Percentiles rank a stretch among this genome's conserved stretches.
Conservation (phyloP, 2,888 invertebrate genomes). For the Cordilura impudica region DNA sequence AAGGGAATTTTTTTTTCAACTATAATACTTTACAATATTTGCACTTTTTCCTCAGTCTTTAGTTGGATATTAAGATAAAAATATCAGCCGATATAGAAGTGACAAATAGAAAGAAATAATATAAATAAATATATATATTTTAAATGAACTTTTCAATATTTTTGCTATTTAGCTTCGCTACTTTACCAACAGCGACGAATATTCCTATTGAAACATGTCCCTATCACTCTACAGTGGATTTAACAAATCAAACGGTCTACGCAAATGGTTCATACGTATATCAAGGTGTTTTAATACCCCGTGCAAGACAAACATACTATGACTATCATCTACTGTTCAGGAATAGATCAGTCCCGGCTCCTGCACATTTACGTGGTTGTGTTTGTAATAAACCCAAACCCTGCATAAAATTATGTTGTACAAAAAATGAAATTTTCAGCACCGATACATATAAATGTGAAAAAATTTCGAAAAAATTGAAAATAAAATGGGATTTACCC, state of each 20-base stretch:
- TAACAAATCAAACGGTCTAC: slow-evolving; percentile 61
- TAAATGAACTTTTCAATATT: slow-evolving; percentile 14
- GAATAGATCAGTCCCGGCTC: slow-evolving; percentile 14
- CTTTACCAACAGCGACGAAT: neutral
- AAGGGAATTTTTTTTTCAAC: slow-evolving; percentile 21
- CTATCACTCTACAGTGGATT: slow-evolving; percentile 66
- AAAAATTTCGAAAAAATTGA: slow-evolving; percentile 11
- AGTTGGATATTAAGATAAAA: neutral
- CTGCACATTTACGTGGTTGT: slow-evolving; percentile 69
- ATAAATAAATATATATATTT: neutral
- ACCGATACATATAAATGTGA: neutral
- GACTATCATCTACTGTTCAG: slow-evolving; percentile 51
- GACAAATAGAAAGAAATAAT: neutral
- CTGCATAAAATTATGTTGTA: slow-evolving; percentile 70
- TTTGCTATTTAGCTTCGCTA: neutral
- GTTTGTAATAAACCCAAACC: slow-evolving; percentile 65
- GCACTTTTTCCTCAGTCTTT: slow-evolving; percentile 9
- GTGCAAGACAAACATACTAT: slow-evolving; percentile 57
- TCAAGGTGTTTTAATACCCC: slow-evolving; percentile 65
- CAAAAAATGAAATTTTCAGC: slow-evolving; percentile 24
- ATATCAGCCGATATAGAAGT: neutral
- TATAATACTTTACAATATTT: too few species aligned
- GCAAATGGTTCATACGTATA: slow-evolving; percentile 67
- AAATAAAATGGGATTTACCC: slow-evolving; percentile 15
- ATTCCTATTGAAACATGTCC: slow-evolving; percentile 46